phyloP scores from a whole-genome alignment of 92 coral and sea anemone genomes.

The Muricea muricata region DNA sequence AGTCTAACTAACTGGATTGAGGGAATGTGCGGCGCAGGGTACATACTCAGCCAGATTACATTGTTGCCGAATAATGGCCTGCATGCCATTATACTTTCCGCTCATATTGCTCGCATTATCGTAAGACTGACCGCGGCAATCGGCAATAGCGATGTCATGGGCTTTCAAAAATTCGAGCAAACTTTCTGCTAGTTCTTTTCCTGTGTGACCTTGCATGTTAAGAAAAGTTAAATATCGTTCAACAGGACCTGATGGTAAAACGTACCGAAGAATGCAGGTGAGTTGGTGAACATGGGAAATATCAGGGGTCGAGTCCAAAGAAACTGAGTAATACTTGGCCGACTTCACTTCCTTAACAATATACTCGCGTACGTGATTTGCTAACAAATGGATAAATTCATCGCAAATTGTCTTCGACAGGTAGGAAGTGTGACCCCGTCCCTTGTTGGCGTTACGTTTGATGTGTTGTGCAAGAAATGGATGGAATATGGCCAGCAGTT shows the following conservation, averaged over 20 bases:
- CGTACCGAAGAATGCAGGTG: constrained; percentile 30
- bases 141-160: constrained; percentile 6
- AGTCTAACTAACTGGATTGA: neutral
- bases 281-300: constrained; percentile 30
- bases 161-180: neutral
- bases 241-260: constrained; percentile 28
- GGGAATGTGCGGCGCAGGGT: constrained; percentile 1
- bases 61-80: constrained; percentile 20
- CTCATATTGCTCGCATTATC: constrained; percentile 21
- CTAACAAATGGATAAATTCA: constrained; percentile 32
- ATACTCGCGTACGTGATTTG: constrained; percentile 20
- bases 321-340: constrained; percentile 35
- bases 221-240: constrained; percentile 20
- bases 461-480: constrained; percentile 34
- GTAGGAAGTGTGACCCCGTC: constrained; percentile 48
- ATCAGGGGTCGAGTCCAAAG: constrained; percentile 40
- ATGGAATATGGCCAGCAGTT: constrained; percentile 35
- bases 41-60: constrained; percentile 4
- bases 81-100: constrained; percentile 23
- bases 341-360: constrained; percentile 12
- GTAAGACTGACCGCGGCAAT: constrained; percentile 35
- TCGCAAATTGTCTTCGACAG: constrained; percentile 37
- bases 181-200: neutral
- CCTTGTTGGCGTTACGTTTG: constrained; percentile 23
- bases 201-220: constrained; percentile 28